Evolutionary conservation across 92 coral and sea anemone species (phyloP).

Genomic region (Zoanthus sociatus): DNA sequence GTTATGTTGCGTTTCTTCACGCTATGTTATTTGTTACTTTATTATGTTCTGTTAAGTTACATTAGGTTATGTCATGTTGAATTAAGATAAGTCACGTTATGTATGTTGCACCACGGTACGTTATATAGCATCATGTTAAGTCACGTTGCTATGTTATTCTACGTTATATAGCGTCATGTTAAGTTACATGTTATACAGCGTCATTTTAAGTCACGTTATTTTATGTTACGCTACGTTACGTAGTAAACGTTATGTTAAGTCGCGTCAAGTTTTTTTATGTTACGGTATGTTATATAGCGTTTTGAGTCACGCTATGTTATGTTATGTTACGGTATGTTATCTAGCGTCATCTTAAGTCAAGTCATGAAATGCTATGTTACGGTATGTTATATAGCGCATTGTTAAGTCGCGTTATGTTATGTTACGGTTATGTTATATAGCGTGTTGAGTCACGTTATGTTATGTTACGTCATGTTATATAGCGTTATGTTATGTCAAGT

Average conservation of each 20-base stretch:
- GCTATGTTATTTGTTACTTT: no score
- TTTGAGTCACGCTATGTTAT: neutral
- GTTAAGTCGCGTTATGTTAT: neutral
- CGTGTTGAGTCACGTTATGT: neutral
- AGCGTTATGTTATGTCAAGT: neutral
- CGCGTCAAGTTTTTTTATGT: neutral
- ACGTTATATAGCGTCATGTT: neutral
- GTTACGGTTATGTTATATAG: neutral
- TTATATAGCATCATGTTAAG: neutral
- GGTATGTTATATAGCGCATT: neutral
- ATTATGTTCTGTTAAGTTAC: no score
- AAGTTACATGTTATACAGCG: neutral
- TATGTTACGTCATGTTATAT: neutral
- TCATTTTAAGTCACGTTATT: neutral
- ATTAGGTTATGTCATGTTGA: no score
- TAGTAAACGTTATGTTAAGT: neutral
- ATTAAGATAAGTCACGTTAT: neutral
- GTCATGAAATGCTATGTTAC: neutral
- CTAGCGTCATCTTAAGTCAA: neutral
- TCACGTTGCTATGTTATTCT: neutral
- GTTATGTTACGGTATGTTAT: neutral
- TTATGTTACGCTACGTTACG: neutral
- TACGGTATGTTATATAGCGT: neutral
- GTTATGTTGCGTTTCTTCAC: no score
- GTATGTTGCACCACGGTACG: neutral